Evolutionary conservation across 2,113 vertebrate species (phyloP).

Genomic region (Sclerurus mexicanus): DNA sequence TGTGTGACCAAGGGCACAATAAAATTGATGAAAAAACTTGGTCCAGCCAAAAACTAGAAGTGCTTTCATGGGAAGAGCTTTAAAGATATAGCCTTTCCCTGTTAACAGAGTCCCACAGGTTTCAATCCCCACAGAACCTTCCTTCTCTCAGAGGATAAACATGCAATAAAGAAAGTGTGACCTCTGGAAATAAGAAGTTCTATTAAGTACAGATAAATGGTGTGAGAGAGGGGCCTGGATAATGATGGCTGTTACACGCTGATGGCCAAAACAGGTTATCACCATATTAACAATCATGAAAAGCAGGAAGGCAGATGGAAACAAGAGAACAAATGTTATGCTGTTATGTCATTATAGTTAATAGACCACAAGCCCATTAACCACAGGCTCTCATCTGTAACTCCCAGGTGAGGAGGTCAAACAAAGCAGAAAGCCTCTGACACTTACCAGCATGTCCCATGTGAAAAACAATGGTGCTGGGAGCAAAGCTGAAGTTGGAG

Average conservation of each 20-base stretch:
- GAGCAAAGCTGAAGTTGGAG: constrained; percentile 95
- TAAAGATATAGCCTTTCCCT: background rate
- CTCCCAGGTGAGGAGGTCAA: constrained; percentile 70
- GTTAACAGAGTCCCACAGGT: background rate
- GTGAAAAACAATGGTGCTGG: constrained; percentile 95
- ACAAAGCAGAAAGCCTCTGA: constrained; percentile 54
- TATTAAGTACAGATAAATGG: constrained; percentile 67
- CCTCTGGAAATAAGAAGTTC: constrained; percentile 62
- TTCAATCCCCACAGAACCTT: constrained; percentile 25
- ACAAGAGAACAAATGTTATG: constrained; percentile 67
- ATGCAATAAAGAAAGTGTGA: constrained; percentile 48
- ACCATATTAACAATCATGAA: constrained; percentile 66
- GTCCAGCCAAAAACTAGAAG: background rate
- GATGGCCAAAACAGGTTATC: constrained; percentile 71
- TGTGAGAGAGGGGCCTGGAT: constrained; percentile 39
- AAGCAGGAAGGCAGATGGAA: constrained; percentile 70
- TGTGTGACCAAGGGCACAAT: background rate
- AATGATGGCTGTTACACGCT: constrained; percentile 68
- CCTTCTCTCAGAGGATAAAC: constrained; percentile 28
- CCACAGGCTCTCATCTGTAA: constrained; percentile 31
- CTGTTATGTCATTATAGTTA: constrained; percentile 82
- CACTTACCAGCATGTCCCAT: constrained; percentile 92
- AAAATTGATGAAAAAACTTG: background rate
- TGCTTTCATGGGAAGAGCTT: background rate
- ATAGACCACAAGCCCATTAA: constrained; percentile 71